phyloP scores from a whole-genome alignment of 2,113 vertebrate species.

The Albula glossodonta region DNA sequence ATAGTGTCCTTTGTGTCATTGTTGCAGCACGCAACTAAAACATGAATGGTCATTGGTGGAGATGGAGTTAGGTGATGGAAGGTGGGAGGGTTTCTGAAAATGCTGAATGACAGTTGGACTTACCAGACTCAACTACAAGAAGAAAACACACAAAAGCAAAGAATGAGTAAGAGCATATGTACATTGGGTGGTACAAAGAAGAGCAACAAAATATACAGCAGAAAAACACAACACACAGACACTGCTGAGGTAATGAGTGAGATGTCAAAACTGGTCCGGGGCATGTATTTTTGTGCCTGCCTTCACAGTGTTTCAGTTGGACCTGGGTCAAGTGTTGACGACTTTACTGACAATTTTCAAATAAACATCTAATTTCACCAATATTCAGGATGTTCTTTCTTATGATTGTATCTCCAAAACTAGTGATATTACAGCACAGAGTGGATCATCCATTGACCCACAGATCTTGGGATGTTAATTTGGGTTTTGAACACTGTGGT shows the following conservation, averaged over 20 bases:
- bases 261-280: no score
- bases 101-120: constrained; percentile 89
- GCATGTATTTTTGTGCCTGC: no score
- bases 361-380: no score
- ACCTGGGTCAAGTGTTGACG: no score
- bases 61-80: constrained; percentile 71
- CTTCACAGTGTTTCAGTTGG: no score
- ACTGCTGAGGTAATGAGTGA: not conserved
- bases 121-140: constrained; percentile 92
- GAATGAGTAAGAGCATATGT: constrained; percentile 53
- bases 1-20: constrained; percentile 64
- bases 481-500: no score
- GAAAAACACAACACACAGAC: not conserved
- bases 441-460: no score
- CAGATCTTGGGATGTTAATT: no score
- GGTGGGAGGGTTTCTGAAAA: constrained; percentile 80
- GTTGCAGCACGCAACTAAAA: constrained; percentile 77
- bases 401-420: no score
- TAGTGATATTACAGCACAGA: no score
- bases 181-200: not conserved
- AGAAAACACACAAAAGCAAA: constrained; percentile 63
- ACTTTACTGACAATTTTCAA: no score
- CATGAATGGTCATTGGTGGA: constrained; percentile 78
- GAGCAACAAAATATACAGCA: not conserved
- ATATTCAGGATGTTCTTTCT: no score